A percentile compares a stretch with the other conserved stretches of the same genome.
phyloP scores from a whole-genome alignment of 2,113 vertebrate species.

The Oncorhynchus clarkii region DNA sequence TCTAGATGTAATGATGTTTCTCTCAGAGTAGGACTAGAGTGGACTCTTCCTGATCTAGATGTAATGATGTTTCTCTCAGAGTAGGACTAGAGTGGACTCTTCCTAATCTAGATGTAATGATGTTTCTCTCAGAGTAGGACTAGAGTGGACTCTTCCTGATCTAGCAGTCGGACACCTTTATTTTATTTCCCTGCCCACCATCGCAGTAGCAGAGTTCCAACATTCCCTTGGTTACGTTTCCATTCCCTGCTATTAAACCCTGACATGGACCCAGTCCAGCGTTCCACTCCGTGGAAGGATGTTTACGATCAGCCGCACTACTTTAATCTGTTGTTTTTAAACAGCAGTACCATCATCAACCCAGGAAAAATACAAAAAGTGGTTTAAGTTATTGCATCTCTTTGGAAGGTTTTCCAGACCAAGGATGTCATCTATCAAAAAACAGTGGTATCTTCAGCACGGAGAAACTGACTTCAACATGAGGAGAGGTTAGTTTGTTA shows the following conservation, averaged over 20 bases:
- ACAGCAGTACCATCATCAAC: constrained; percentile 44
- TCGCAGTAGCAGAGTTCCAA: constrained; percentile 68
- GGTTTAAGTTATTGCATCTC: constrained; percentile 79
- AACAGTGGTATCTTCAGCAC: constrained; percentile 55
- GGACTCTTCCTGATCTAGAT: too few relatives aligned
- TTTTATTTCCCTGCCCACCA: constrained; percentile 45
- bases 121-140: too few relatives aligned
- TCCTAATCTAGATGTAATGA: too few relatives aligned
- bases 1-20: too few relatives aligned
- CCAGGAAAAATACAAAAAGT: constrained; percentile 51
- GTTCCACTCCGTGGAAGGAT: constrained; percentile 24
- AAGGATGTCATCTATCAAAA: constrained; percentile 44
- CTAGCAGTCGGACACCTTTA: constrained; percentile 50
- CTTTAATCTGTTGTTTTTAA: constrained; percentile 43
- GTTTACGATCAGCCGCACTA: constrained; percentile 47
- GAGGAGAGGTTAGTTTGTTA: constrained; percentile 72
- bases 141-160: constrained; percentile 28
- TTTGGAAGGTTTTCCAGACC: constrained; percentile 63
- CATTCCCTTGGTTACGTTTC: constrained; percentile 24
- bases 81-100: too few relatives aligned
- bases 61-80: too few relatives aligned
- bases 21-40: too few relatives aligned
- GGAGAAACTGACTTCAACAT: constrained; percentile 64
- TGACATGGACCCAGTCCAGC: constrained; percentile 32
- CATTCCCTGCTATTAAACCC: constrained; percentile 47